phyloP scores from a whole-genome alignment of 1,140 invertebrate genomes.

The Ctenoplectra terminalis region DNA sequence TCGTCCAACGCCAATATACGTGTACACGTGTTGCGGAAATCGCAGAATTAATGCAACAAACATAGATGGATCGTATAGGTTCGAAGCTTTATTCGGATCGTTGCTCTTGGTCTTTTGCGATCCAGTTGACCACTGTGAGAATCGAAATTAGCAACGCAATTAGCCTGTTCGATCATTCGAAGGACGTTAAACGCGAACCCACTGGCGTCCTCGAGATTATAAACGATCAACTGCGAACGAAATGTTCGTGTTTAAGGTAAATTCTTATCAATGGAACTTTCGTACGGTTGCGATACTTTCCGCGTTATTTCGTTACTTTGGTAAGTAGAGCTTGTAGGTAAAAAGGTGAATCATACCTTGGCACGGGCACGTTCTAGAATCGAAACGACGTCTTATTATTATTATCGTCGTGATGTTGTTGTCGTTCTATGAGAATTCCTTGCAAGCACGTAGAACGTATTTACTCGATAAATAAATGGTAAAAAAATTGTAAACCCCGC shows the following conservation, averaged over 20 bases:
- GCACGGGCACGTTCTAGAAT: neutral
- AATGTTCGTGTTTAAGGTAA: neutral
- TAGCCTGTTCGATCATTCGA: neutral
- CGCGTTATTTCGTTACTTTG: conserved; percentile 4
- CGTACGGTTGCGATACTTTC: neutral
- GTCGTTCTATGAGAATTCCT: neutral
- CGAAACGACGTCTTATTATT: conserved; percentile 1
- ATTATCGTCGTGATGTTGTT: neutral
- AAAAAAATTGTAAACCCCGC: neutral
- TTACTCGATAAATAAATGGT: no score
- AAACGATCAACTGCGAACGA: neutral
- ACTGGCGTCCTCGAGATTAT: neutral
- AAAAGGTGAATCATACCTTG: conserved; percentile 38
- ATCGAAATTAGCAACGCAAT: neutral
- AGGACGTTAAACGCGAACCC: neutral
- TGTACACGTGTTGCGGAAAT: no score
- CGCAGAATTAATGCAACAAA: no score
- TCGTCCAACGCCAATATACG: conserved; percentile 34
- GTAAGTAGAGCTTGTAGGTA: conserved; percentile 16
- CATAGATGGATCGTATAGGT: no score
- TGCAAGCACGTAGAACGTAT: neutral
- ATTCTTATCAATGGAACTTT: neutral
- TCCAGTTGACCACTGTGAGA: no score
- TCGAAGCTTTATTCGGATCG: no score
- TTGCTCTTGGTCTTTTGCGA: no score